These are phyloP conservation scores for Archaeoteleia sp. DNA, from an alignment of 2,888 invertebrate species.

Conservation along the genomic window DNA sequence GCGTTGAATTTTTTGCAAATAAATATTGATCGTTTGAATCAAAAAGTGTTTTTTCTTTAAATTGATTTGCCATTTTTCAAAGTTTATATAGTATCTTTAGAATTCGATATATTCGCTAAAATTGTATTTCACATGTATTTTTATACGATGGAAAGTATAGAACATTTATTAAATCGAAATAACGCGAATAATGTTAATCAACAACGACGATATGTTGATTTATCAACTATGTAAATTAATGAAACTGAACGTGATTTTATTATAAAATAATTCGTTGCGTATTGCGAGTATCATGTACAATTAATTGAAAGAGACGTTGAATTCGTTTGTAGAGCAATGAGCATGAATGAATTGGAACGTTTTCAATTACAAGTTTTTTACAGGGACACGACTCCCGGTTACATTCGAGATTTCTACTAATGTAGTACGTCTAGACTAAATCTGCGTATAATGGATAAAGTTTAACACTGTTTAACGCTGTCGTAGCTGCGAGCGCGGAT, in stretches of 20 bases:
- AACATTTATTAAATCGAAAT: constrained; percentile 17
- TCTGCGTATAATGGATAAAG: constrained; percentile 63
- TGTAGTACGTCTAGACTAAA: constrained; percentile 65
- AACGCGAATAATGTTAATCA: too few relatives aligned
- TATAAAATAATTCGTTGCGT: constrained; percentile 37
- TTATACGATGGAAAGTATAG: constrained; percentile 42
- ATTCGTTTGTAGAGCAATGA: too few relatives aligned
- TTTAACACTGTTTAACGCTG: constrained; percentile 63
- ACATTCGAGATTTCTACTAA: constrained; percentile 65
- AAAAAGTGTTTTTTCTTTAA: constrained; percentile 28
- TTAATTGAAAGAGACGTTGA: too few relatives aligned
- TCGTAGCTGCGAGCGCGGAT: constrained; percentile 59
- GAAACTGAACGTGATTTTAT: constrained; percentile 27
- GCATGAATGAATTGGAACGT: constrained; percentile 16
- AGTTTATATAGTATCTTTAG: constrained; percentile 48
- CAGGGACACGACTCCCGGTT: constrained; percentile 47
- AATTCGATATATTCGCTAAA: constrained; percentile 45
- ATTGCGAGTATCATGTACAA: constrained; percentile 23
- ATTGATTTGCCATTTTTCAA: constrained; percentile 11
- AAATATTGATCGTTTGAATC: constrained; percentile 29
- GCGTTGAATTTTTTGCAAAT: too few relatives aligned
- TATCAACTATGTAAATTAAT: constrained; percentile 4
- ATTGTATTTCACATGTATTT: constrained; percentile 53
- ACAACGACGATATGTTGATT: too few relatives aligned
- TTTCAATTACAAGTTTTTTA: constrained; percentile 51